phyloP scores from a whole-genome alignment of 2,888 invertebrate genomes.

The Quadriops clusia region DNA sequence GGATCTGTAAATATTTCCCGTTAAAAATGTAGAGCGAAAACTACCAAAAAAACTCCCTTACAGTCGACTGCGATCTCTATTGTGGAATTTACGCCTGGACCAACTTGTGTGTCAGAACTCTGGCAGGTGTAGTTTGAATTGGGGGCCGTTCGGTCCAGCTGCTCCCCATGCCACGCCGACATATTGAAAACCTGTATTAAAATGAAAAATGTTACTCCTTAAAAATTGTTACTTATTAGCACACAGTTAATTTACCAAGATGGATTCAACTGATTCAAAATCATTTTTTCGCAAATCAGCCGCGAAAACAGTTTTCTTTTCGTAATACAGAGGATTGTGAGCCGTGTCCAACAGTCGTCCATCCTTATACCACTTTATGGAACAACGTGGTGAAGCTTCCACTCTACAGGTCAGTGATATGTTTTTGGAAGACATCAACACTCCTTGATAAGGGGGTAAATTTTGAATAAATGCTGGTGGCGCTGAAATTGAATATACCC shows the following conservation, averaged over 20 bases:
- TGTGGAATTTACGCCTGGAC: constrained; percentile 68
- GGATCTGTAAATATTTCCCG: constrained; percentile 49
- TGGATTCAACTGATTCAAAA: constrained; percentile 81
- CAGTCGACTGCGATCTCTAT: constrained; percentile 84
- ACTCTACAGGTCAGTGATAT: constrained; percentile 71
- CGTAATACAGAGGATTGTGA: constrained; percentile 52
- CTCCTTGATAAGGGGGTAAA: constrained; percentile 70
- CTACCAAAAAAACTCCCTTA: constrained; percentile 42
- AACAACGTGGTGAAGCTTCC: constrained; percentile 79
- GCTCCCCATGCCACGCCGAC: constrained; percentile 68
- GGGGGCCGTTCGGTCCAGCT: constrained; percentile 63
- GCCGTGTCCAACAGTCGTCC: constrained; percentile 51
- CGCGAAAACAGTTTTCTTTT: constrained; percentile 52
- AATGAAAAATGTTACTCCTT: constrained; percentile 3
- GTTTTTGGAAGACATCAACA: constrained; percentile 57
- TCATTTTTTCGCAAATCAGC: constrained; percentile 72
- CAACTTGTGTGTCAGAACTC: constrained; percentile 65
- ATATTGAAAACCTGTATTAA: constrained; percentile 65
- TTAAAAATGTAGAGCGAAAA: neutral
- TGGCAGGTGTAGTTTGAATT: constrained; percentile 76
- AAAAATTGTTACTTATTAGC: neutral
- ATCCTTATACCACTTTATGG: constrained; percentile 75
- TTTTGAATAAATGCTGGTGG: constrained; percentile 81
- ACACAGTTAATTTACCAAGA: constrained; percentile 46
- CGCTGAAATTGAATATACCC: constrained; percentile 44